Evolutionary conservation across 2,797 vertebrate genomes (phyloP), one percentile per base, ranked within the genome.

Genomic region (Tiaroga cobitis): DNA sequence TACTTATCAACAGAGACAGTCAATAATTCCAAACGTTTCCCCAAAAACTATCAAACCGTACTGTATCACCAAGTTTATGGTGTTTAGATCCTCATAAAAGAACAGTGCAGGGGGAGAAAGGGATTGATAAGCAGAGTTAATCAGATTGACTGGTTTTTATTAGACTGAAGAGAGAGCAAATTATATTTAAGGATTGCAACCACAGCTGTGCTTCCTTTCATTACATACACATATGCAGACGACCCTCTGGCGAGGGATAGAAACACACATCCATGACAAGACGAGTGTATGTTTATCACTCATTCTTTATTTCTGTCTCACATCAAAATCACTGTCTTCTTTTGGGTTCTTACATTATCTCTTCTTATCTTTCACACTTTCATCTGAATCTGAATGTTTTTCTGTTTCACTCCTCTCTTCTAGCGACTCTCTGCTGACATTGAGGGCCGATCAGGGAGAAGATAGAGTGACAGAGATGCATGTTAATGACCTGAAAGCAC

Each of bases 381-480:
- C 86, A 88, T 92, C 89, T 92, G 89, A 90, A 13, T 65, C 61
- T 56, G 73, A 67, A 59, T 59, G 80, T 26, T 75, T 19, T 46
- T 67, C 19, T 32, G 51, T 75, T 81, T 68, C 54, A 77, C 67
- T 76, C 39, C 90, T 91, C 90, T 89, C 59, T 67, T 34, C 32
- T 39, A 3, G 56, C 16, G 18, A 56, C 41, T 76, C 78, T 85
- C 51, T 69, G 78, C 73, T 81, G 82, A 73, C 83, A 68, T 85
- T 85, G 79, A 79, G 73, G 74, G 68, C 73, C 34, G 86, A 85
- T 81, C 43, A 51, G 80, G 68, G 86, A 87, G 86, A 80, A 84
- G 77, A 84, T 74, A 85, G 74, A 76, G 82, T 80, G 85, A 85
- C 88, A 89, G 85, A 87, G 85, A 85, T 73, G 85, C 88, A 89